These are phyloP conservation scores for Bhutanitis thaidina DNA, from an alignment of 2,888 invertebrate genomes.

Conservation along the genomic window DNA sequence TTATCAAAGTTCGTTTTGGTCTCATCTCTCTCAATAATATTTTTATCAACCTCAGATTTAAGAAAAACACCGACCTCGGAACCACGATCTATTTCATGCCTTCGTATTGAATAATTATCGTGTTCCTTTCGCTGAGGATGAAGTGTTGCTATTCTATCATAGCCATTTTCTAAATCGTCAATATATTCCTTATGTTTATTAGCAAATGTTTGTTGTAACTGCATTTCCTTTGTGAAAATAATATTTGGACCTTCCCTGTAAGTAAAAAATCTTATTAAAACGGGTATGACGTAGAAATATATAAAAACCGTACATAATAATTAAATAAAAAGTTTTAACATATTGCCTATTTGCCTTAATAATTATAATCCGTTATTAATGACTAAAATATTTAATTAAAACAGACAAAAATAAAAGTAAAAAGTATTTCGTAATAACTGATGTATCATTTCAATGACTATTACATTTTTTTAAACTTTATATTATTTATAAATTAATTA, in stretches of 20 bases:
- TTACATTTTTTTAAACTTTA: too few relatives aligned
- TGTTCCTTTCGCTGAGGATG: constrained; percentile 74
- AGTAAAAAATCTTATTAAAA: constrained; percentile 21
- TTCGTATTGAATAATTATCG: constrained; percentile 86
- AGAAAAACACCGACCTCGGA: constrained; percentile 81
- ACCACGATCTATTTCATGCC: constrained; percentile 88
- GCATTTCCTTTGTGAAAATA: constrained; percentile 79
- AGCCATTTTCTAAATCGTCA: constrained; percentile 80
- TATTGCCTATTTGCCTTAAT: too few relatives aligned
- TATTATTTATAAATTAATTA: too few relatives aligned
- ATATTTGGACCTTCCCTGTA: constrained; percentile 77
- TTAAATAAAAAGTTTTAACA: too few relatives aligned
- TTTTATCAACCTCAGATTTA: constrained; percentile 60
- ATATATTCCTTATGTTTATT: constrained; percentile 79
- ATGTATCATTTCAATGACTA: too few relatives aligned
- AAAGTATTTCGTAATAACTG: too few relatives aligned
- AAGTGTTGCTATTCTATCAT: constrained; percentile 72
- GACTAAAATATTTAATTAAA: too few relatives aligned
- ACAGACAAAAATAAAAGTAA: too few relatives aligned
- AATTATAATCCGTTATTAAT: too few relatives aligned
- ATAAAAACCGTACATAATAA: too few relatives aligned
- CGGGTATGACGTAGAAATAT: too few relatives aligned
- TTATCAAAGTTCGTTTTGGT: constrained; percentile 48
- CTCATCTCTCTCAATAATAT: constrained; percentile 47
- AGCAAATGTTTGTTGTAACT: constrained; percentile 66